These are phyloP conservation scores for Drosophila siamana DNA, from an alignment of 2,888 invertebrate species.

Conservation along the genomic window DNA sequence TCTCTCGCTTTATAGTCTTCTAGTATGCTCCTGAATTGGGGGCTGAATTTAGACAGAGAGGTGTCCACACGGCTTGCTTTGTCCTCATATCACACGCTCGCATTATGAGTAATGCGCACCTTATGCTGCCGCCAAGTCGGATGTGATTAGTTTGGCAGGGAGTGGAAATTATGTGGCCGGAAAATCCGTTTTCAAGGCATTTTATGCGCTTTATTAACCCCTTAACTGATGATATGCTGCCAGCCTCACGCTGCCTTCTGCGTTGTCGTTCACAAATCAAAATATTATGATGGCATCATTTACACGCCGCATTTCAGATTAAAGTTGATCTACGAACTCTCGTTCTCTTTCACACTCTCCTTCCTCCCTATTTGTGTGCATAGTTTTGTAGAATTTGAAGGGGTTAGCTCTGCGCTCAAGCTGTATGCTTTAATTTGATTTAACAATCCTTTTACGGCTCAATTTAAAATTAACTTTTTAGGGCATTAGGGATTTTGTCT, in stretches of 20 bases:
- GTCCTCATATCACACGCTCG: slow-evolving; percentile 69
- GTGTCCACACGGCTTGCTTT: slow-evolving; percentile 16
- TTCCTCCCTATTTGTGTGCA: background rate
- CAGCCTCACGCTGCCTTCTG: slow-evolving; percentile 5
- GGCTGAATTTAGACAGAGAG: slow-evolving; percentile 17
- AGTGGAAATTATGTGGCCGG: slow-evolving; percentile 4
- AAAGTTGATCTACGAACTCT: slow-evolving; percentile 61
- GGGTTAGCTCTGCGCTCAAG: slow-evolving; percentile 11
- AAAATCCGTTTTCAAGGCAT: slow-evolving; percentile 57
- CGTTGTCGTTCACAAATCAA: slow-evolving; percentile 68
- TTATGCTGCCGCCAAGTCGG: slow-evolving; percentile 79
- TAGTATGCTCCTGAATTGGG: slow-evolving; percentile 4
- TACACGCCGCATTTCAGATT: slow-evolving; percentile 82
- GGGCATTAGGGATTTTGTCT: slow-evolving; percentile 3
- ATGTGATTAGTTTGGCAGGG: slow-evolving; percentile 59
- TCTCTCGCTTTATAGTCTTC: background rate
- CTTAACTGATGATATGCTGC: slow-evolving; percentile 72
- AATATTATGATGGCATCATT: slow-evolving; percentile 83
- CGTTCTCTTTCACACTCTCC: background rate
- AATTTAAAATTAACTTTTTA: slow-evolving; percentile 19
- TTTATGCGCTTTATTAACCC: slow-evolving; percentile 79
- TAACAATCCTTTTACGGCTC: slow-evolving; percentile 25
- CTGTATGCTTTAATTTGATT: slow-evolving; percentile 71
- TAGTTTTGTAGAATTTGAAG: slow-evolving; percentile 34
- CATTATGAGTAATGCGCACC: slow-evolving; percentile 82